Conservation (phyloP, 2,888 invertebrate species). For the Drosophila imparisetae region DNA sequence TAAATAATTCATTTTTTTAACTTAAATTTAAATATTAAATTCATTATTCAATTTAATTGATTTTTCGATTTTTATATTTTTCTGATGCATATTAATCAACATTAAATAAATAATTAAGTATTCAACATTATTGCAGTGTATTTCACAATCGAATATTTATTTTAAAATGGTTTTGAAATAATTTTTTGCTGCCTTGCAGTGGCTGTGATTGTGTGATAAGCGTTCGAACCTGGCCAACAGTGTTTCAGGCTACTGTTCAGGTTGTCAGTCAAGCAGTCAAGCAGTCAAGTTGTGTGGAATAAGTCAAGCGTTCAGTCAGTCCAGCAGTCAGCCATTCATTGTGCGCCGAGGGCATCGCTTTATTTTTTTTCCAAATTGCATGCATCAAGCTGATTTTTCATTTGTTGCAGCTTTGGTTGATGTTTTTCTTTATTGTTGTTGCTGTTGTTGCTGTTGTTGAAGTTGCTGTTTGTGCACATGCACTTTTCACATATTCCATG, state of each 20-base stretch:
- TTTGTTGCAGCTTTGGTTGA: constrained; percentile 72
- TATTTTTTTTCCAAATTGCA: constrained; percentile 62
- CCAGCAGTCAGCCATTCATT: constrained; percentile 42
- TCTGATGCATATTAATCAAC: no score
- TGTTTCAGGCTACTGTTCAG: constrained; percentile 18
- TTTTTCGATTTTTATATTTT: background rate
- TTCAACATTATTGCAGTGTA: constrained; percentile 10
- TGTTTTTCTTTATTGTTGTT: constrained; percentile 26
- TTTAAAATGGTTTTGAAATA: background rate
- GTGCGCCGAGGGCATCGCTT: constrained; percentile 58
- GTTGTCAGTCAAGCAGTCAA: constrained; percentile 54
- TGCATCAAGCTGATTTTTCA: constrained; percentile 79
- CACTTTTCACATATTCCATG: constrained; percentile 50
- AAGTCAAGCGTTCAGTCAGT: constrained; percentile 47
- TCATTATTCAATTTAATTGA: background rate
- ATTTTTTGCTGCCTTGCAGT: constrained; percentile 19
- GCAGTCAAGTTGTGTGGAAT: constrained; percentile 32
- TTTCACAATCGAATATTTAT: constrained; percentile 9
- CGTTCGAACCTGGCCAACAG: constrained; percentile 26
- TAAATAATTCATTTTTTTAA: rapidly evolving
- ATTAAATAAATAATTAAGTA: background rate
- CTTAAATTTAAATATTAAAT: background rate
- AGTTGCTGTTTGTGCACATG: constrained; percentile 41
- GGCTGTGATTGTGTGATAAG: constrained; percentile 56
- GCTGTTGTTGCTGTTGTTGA: constrained; percentile 19